phyloP scores from a whole-genome alignment of 1,140 invertebrate genomes.

The Wiebesia pumilae region DNA sequence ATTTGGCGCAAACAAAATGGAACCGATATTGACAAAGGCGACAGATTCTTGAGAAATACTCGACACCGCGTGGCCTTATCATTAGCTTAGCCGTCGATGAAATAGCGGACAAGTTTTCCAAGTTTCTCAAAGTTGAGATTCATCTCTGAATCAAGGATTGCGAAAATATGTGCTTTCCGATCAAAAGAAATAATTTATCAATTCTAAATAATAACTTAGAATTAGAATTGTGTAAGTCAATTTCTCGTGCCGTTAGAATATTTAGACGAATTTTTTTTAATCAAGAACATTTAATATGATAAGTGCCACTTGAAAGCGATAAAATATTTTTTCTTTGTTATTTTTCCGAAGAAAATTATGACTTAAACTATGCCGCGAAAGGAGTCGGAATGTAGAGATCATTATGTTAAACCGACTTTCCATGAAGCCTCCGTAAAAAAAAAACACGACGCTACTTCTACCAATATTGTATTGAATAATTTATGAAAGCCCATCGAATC shows the following conservation, averaged over 20 bases:
- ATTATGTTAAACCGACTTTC: too few species aligned
- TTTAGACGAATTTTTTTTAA: background rate
- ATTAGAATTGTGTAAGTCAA: background rate
- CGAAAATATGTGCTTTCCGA: too few species aligned
- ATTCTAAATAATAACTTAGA: too few species aligned
- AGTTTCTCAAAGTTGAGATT: too few species aligned
- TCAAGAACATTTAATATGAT: background rate
- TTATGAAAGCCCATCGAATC: background rate
- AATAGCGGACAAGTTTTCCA: background rate
- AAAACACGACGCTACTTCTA: background rate
- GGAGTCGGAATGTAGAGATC: background rate
- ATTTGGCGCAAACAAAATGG: background rate
- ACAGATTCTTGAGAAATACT: background rate
- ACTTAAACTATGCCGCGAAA: background rate
- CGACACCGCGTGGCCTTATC: background rate
- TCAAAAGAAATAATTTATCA: too few species aligned
- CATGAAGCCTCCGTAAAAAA: background rate
- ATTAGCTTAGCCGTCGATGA: background rate
- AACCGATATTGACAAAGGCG: background rate
- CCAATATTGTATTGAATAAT: background rate
- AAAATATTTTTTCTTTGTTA: background rate
- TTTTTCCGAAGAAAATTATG: background rate
- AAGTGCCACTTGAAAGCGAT: background rate
- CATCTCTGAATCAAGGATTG: too few species aligned
- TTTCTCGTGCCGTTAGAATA: background rate